These are phyloP conservation scores for Macheiramphus alcinus DNA, from an alignment of 2,113 vertebrate species.

Conservation along the genomic window DNA sequence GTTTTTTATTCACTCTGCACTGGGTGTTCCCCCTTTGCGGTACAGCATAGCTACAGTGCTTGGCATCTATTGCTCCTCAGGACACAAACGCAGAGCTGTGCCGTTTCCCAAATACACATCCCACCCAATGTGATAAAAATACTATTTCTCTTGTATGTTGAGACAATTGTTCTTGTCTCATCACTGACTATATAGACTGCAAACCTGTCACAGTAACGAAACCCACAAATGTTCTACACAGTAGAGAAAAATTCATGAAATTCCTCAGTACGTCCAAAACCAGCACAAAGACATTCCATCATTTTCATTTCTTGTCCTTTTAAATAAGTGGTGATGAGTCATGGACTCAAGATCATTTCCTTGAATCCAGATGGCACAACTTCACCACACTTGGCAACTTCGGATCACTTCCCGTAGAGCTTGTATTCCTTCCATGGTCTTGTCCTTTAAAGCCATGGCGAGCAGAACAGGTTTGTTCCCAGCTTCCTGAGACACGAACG, in stretches of 20 bases:
- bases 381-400: slow-evolving; percentile 91
- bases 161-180: background rate
- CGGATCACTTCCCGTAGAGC: slow-evolving; percentile 86
- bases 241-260: slow-evolving; percentile 39
- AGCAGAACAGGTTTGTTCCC: slow-evolving; percentile 88
- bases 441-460: slow-evolving; percentile 88
- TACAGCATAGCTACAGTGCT: background rate
- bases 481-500: slow-evolving; percentile 87
- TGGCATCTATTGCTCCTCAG: background rate
- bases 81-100: background rate
- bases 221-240: slow-evolving; percentile 24
- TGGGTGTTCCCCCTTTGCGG: slow-evolving; percentile 28
- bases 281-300: slow-evolving; percentile 50
- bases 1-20: slow-evolving; percentile 50
- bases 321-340: slow-evolving; percentile 30
- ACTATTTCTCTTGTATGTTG: background rate
- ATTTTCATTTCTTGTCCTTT: slow-evolving; percentile 49
- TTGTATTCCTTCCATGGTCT: slow-evolving; percentile 81
- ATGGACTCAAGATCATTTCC: slow-evolving; percentile 9
- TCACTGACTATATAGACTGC: background rate
- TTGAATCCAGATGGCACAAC: background rate
- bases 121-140: background rate
- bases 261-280: slow-evolving; percentile 22
- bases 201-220: slow-evolving; percentile 26
- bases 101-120: background rate